Percentiles rank a stretch among this genome's conserved stretches.
These are phyloP conservation scores for Aptenodytes patagonicus DNA, from an alignment of 2,113 vertebrate species.

Conservation along the genomic window DNA sequence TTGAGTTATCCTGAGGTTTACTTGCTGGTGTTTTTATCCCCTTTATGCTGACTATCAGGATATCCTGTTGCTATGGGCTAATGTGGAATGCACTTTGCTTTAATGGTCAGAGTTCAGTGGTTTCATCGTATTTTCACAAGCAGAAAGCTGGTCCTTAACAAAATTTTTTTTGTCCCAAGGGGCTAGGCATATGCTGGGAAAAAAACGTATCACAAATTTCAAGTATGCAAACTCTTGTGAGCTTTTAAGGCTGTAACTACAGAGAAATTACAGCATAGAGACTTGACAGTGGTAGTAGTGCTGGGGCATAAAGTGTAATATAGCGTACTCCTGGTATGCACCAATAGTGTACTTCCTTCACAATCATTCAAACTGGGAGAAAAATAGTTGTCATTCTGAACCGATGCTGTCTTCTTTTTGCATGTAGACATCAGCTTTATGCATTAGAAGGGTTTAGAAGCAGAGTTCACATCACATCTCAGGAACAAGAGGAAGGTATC, in stretches of 20 bases:
- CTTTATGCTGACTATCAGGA: background rate
- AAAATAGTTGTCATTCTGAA: background rate
- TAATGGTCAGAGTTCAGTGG: constrained; percentile 17
- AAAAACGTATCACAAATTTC: background rate
- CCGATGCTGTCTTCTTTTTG: background rate
- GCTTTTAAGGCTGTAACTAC: background rate
- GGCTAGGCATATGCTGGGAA: background rate
- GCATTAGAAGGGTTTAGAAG: background rate
- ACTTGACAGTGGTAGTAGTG: background rate
- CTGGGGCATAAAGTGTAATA: background rate
- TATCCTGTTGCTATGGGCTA: background rate
- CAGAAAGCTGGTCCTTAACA: background rate
- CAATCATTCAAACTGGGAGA: background rate
- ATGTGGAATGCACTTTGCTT: background rate
- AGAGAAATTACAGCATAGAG: background rate
- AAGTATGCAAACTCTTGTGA: background rate
- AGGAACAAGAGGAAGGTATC: background rate
- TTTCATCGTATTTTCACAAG: constrained; percentile 28
- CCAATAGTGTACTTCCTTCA: background rate
- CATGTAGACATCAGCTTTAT: background rate
- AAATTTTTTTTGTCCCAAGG: background rate
- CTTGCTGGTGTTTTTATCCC: background rate
- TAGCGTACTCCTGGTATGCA: background rate
- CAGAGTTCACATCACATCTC: background rate
- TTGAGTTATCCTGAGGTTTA: background rate